phyloP scores from a whole-genome alignment of 2,888 invertebrate species.

The Drosophila quinaria region DNA sequence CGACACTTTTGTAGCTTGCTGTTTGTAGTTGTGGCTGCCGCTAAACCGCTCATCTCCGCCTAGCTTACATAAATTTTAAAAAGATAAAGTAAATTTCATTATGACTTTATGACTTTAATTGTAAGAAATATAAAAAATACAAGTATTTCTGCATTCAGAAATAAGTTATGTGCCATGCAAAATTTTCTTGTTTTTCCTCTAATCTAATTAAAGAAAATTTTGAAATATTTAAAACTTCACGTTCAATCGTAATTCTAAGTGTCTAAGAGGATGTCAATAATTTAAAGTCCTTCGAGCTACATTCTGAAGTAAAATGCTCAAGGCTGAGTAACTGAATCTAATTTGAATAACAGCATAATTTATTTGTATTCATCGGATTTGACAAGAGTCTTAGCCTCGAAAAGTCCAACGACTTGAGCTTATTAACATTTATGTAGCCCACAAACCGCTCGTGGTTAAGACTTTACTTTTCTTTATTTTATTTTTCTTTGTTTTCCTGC shows the following conservation, averaged over 20 bases:
- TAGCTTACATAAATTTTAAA: too few species aligned
- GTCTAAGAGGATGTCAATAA: constrained; percentile 41
- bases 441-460: constrained; percentile 38
- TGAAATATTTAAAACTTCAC: not conserved
- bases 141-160: not conserved
- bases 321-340: constrained; percentile 29
- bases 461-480: constrained; percentile 14
- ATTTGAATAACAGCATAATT: constrained; percentile 76
- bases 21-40: too few species aligned
- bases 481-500: not conserved
- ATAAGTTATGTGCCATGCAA: too few species aligned
- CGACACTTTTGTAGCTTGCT: too few species aligned
- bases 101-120: too few species aligned
- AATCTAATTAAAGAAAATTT: not conserved
- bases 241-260: constrained; percentile 6
- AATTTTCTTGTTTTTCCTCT: not conserved
- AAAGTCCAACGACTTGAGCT: constrained; percentile 73
- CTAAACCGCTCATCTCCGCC: too few species aligned
- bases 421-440: constrained; percentile 75
- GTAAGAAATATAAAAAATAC: too few species aligned
- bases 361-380: constrained; percentile 61
- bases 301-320: constrained; percentile 8
- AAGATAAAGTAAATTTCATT: too few species aligned
- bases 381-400: constrained; percentile 40
- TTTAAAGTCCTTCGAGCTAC: constrained; percentile 20